phyloP scores from a whole-genome alignment of 2,888 invertebrate species.

The Mongoloraphidia duomilia region DNA sequence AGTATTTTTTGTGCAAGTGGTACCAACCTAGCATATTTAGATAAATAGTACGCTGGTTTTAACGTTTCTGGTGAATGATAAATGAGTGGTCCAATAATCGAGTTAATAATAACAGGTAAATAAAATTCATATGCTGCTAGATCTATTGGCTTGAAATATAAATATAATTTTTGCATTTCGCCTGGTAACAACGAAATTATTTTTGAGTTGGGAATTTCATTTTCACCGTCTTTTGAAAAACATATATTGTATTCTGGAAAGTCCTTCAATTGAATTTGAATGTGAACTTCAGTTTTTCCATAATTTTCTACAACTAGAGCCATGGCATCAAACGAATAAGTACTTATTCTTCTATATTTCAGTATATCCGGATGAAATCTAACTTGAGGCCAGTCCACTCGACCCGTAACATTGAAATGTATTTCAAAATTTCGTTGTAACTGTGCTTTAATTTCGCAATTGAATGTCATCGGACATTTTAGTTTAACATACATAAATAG shows the following conservation, averaged over 20 bases:
- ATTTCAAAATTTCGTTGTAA: constrained; percentile 29
- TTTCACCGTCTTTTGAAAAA: constrained; percentile 12
- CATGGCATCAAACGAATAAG: constrained; percentile 21
- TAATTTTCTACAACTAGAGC: constrained; percentile 23
- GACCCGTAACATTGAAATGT: constrained; percentile 31
- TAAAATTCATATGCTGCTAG: constrained; percentile 38
- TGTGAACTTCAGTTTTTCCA: constrained; percentile 17
- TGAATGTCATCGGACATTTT: constrained; percentile 8
- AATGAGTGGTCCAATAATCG: constrained; percentile 39
- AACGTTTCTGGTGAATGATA: constrained; percentile 19
- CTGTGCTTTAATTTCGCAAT: constrained; percentile 10
- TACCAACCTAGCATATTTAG: constrained; percentile 8
- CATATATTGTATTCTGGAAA: constrained; percentile 26
- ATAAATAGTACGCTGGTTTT: constrained; percentile 14
- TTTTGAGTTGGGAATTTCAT: no score
- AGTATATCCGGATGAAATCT: constrained; percentile 34
- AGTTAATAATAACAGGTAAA: constrained; percentile 43
- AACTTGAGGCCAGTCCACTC: constrained; percentile 36
- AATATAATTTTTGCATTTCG: constrained; percentile 21
- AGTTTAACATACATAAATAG: background rate
- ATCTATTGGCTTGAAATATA: constrained; percentile 30
- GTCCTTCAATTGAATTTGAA: constrained; percentile 24
- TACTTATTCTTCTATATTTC: constrained; percentile 32
- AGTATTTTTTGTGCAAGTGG: background rate
- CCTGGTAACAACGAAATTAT: constrained; percentile 18